Percentiles rank a stretch among this genome's conserved stretches.
Conservation (phyloP, 2,797 vertebrate species). For the Synaphobranchus kaupii region DNA sequence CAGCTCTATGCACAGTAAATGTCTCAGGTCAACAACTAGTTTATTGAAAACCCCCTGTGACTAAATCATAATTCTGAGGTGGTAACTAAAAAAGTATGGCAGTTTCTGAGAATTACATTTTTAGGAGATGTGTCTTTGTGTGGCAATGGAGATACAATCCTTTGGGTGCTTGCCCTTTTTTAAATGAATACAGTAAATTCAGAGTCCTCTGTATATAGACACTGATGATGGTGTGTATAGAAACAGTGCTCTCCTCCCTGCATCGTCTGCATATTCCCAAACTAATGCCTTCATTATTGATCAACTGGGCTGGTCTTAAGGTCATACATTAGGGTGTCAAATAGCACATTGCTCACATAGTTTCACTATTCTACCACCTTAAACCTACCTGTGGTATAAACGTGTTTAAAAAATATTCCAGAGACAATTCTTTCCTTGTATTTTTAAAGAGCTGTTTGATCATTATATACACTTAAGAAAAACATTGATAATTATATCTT, state of each 20-base stretch:
- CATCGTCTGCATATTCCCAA: neutral
- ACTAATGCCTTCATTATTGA: neutral
- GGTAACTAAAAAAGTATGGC: neutral
- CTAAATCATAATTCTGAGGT: neutral
- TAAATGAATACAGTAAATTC: too few species aligned
- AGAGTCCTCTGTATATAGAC: too few species aligned
- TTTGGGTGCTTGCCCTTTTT: neutral
- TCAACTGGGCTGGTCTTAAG: neutral
- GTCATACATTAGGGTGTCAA: neutral
- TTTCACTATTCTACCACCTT: neutral
- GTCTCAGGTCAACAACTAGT: neutral
- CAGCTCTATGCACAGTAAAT: too few species aligned
- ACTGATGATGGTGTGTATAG: neutral
- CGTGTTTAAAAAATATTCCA: neutral
- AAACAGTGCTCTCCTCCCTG: neutral
- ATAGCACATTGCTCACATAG: neutral
- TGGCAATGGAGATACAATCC: neutral
- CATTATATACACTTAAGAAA: conserved; percentile 1
- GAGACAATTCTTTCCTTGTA: neutral
- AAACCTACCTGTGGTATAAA: too few species aligned
- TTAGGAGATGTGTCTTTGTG: neutral
- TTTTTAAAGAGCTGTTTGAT: neutral
- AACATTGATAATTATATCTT: conserved; percentile 9
- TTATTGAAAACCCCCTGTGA: neutral
- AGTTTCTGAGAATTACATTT: neutral